Evolutionary conservation across 2,888 invertebrate genomes (phyloP), one percentile per base, ranked within the genome.

Genomic region (Quadroppia sp.): DNA sequence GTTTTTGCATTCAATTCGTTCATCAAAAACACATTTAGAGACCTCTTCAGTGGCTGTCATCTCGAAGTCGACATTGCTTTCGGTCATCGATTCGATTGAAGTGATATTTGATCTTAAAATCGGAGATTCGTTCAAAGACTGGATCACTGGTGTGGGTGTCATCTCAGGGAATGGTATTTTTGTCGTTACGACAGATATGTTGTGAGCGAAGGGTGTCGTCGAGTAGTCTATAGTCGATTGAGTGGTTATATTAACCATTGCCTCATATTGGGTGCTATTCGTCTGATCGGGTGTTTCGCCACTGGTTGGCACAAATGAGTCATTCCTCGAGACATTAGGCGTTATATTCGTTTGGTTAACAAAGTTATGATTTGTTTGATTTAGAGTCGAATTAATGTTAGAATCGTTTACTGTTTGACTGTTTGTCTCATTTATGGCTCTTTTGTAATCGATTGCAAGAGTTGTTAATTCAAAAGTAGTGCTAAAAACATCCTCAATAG

Each of bases 291-390:
- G 23, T 69, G 69, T 69, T 45, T 69, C 40, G 42, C 20, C 69
- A 69, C 13, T 25, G 4, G 45, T 69, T 25, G 64, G 40, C 64
- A 64, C 64, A 36, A 64, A 36, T 64, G 69, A 69, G 69, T 69
- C 45, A 69, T 69, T 69, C 45, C 25, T 25, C 17, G 69, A 45
- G 45, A 69, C 15, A 69, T 69, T 69, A 25, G 69, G 69, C 69
- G 69, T 69, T 45, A 42, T 45, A 20, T 23, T 17, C 40, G 45
- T 69, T 42, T 69, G 28, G 45, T 69, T 69, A 45, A 69, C 13
- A 25, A 25, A 45, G 20, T 15, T 67, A 23, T 67, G 20, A 45
- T 45, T 28, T 69, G 45, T 36, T 67, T 67, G 20, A 15, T 9
- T 20, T 40, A 15, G 25, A 25, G 13, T 25, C 28, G 20, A 11